Evolutionary conservation across 2,113 vertebrate species (phyloP).

Genomic region (Pseudorasbora parva): DNA sequence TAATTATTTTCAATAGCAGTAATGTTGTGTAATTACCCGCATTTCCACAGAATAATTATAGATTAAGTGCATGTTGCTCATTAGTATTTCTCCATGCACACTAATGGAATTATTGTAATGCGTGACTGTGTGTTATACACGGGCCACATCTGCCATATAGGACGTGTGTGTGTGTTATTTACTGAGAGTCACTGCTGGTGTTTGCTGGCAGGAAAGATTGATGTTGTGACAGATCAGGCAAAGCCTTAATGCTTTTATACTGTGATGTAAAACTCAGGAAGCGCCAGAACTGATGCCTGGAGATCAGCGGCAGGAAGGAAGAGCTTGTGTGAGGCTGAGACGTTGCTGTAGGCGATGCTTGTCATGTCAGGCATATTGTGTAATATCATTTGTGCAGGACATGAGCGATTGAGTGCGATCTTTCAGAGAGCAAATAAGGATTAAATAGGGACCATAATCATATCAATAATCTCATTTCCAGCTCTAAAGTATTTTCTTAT

Average conservation of each 20-base stretch:
- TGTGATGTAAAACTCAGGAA: background rate
- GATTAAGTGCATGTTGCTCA: background rate
- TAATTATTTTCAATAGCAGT: background rate
- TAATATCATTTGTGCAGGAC: slow-evolving; percentile 68
- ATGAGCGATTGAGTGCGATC: slow-evolving; percentile 41
- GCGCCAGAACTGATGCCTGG: background rate
- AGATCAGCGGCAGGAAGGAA: background rate
- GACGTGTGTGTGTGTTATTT: slow-evolving; percentile 14
- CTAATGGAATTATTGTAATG: background rate
- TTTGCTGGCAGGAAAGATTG: background rate
- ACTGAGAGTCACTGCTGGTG: background rate
- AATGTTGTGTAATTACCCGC: background rate
- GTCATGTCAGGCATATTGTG: slow-evolving; percentile 64
- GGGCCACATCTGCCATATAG: background rate
- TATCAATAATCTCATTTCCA: slow-evolving; percentile 73
- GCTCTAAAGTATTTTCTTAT: slow-evolving; percentile 64
- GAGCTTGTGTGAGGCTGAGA: background rate
- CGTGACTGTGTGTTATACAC: background rate
- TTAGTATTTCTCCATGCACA: slow-evolving; percentile 2
- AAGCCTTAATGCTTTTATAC: background rate
- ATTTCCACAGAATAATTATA: background rate
- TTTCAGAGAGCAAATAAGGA: slow-evolving; percentile 63
- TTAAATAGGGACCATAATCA: slow-evolving; percentile 74
- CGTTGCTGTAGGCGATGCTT: background rate
- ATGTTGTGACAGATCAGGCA: slow-evolving; percentile 1